Conservation (phyloP, 2,113 vertebrate genomes). For the Formicarius rufipectus region DNA sequence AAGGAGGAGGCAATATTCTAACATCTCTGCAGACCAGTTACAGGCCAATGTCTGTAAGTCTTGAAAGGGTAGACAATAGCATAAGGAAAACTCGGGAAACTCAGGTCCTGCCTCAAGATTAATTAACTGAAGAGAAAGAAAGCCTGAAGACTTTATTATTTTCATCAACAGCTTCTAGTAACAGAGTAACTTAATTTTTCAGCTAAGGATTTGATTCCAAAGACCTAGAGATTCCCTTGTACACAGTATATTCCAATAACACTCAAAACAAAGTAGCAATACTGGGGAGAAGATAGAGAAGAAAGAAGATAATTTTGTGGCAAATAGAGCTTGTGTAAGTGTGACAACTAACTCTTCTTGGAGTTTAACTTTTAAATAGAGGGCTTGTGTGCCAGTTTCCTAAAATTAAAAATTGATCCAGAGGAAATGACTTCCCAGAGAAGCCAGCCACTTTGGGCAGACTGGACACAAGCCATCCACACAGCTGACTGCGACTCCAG, state of each 20-base stretch:
- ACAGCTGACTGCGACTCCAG: constrained; percentile 7
- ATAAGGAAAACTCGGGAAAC: neutral
- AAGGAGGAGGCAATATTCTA: neutral
- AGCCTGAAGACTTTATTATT: neutral
- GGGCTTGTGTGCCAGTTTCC: neutral
- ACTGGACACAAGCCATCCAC: constrained; percentile 43
- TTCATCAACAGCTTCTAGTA: neutral
- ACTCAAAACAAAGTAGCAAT: neutral
- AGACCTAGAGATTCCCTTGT: neutral
- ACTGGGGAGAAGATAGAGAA: neutral
- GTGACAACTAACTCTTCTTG: neutral
- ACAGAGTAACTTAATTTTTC: neutral
- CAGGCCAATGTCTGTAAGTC: neutral
- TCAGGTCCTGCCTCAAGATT: neutral
- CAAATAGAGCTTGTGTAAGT: neutral
- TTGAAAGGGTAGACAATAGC: neutral
- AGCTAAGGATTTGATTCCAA: neutral
- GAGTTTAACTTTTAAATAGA: constrained; percentile 36
- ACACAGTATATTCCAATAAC: neutral
- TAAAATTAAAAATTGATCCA: constrained; percentile 27
- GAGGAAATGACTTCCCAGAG: constrained; percentile 38
- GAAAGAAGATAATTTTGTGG: neutral
- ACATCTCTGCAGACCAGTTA: neutral
- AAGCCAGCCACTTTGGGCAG: constrained; percentile 6
- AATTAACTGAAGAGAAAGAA: neutral